Percentiles rank a stretch among this genome's conserved stretches.
phyloP scores from a whole-genome alignment of 2,797 vertebrate genomes.

The Taeniopygia guttata region DNA sequence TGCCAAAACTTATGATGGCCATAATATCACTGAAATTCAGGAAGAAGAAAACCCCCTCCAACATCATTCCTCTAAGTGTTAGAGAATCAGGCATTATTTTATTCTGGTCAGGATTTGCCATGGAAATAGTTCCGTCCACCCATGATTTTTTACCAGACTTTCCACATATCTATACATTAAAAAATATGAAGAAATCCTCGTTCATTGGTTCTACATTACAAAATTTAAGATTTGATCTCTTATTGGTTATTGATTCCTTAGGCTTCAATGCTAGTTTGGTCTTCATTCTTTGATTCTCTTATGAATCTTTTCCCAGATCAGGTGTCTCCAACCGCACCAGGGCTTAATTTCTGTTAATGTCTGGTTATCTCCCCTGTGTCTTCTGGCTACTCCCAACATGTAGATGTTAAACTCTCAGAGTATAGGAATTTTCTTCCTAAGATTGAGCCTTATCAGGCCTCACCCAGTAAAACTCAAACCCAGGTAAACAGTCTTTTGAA shows the following conservation, averaged over 20 bases:
- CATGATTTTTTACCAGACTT: background rate
- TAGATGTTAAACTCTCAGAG: background rate
- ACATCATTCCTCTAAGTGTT: background rate
- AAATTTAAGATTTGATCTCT: background rate
- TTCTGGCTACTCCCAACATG: background rate
- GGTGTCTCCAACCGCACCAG: background rate
- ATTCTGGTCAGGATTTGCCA: background rate
- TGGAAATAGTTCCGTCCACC: background rate
- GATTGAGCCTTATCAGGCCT: background rate
- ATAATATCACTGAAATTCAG: background rate
- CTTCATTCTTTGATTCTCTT: background rate
- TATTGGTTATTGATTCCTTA: background rate
- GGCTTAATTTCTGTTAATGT: background rate
- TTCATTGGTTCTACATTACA: background rate
- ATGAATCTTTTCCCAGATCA: background rate
- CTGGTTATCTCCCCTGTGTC: fast-evolving
- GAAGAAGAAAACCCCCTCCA: background rate
- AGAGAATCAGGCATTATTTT: background rate
- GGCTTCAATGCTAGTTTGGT: background rate
- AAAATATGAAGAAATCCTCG: background rate
- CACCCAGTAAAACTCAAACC: background rate
- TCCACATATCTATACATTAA: background rate
- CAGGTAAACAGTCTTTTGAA: background rate
- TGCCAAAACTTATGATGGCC: background rate
- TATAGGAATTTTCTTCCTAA: background rate